Percentiles rank a stretch among this genome's conserved stretches.
phyloP scores from a whole-genome alignment of 2,888 invertebrate genomes.

The Brachypterus glaber region DNA sequence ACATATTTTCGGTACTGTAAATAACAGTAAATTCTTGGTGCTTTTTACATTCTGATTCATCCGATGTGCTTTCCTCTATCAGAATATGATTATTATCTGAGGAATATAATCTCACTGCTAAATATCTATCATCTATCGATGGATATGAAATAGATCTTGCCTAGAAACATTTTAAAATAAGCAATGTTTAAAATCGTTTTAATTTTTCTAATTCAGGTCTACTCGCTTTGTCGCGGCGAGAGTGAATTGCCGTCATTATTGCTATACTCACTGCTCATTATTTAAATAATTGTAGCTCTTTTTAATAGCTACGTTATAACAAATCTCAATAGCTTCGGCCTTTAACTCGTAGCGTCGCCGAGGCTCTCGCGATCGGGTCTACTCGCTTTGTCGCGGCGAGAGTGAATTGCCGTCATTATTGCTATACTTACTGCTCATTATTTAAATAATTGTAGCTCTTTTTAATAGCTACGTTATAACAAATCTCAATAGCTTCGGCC shows the following conservation, averaged over 20 bases:
- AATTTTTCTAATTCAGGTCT: no score
- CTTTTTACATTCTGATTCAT: slow-evolving; percentile 30
- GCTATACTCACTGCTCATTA: slow-evolving; percentile 30
- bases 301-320: slow-evolving; percentile 36
- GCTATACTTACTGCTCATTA: slow-evolving; percentile 28
- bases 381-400: no score
- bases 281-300: slow-evolving; percentile 35
- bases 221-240: no score
- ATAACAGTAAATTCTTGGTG: slow-evolving; percentile 33
- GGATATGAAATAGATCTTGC: slow-evolving; percentile 33
- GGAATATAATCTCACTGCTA: slow-evolving; percentile 33
- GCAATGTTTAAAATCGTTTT: no score
- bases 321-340: slow-evolving; percentile 33
- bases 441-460: slow-evolving; percentile 35
- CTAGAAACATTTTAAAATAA: no score
- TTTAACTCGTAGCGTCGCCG: no score
- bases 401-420: no score
- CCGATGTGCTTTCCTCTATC: slow-evolving; percentile 25
- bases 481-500: slow-evolving; percentile 33
- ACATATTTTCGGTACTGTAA: slow-evolving; percentile 32
- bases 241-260: no score
- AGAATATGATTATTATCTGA: slow-evolving; percentile 34
- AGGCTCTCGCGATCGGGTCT: no score
- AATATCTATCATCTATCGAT: slow-evolving; percentile 25
- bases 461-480: slow-evolving; percentile 36